Percentiles rank a stretch among this genome's conserved stretches.
Conservation (phyloP, 2,888 invertebrate species). For the Macrosoma leucophasiata region DNA sequence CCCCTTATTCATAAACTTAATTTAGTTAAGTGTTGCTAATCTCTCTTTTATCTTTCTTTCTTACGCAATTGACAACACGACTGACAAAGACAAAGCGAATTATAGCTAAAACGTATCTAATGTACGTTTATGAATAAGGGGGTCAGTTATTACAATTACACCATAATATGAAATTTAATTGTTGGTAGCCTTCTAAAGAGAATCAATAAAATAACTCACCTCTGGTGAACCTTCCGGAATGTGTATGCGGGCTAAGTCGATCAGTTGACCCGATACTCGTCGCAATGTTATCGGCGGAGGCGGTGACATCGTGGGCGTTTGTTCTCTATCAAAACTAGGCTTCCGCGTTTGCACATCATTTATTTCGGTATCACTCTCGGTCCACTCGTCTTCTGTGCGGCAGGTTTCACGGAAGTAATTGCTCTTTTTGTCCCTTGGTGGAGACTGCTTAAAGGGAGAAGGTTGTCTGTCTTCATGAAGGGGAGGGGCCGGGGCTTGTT, state of each 20-base stretch:
- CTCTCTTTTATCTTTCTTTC: too few species aligned
- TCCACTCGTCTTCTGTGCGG: slow-evolving; percentile 79
- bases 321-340: slow-evolving; percentile 37
- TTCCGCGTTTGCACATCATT: slow-evolving; percentile 34
- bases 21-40: too few species aligned
- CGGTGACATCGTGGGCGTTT: slow-evolving; percentile 38
- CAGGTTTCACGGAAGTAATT: slow-evolving; percentile 77
- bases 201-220: slow-evolving; percentile 55
- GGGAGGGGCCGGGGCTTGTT: slow-evolving; percentile 54
- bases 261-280: slow-evolving; percentile 63
- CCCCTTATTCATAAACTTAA: too few species aligned
- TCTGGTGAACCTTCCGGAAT: slow-evolving; percentile 73
- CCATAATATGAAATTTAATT: too few species aligned
- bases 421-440: slow-evolving; percentile 47
- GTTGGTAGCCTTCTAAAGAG: too few species aligned
- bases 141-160: too few species aligned
- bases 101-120: too few species aligned
- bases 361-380: slow-evolving; percentile 64
- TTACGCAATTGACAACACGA: too few species aligned
- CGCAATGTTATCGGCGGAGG: slow-evolving; percentile 61
- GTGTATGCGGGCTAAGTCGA: slow-evolving; percentile 58
- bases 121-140: too few species aligned
- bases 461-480: slow-evolving; percentile 36
- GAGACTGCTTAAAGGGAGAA: slow-evolving; percentile 31
- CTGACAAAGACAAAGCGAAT: too few species aligned